These are phyloP conservation scores for Brachionus rotundiformis DNA, from an alignment of 1,140 invertebrate genomes.

Conservation along the genomic window DNA sequence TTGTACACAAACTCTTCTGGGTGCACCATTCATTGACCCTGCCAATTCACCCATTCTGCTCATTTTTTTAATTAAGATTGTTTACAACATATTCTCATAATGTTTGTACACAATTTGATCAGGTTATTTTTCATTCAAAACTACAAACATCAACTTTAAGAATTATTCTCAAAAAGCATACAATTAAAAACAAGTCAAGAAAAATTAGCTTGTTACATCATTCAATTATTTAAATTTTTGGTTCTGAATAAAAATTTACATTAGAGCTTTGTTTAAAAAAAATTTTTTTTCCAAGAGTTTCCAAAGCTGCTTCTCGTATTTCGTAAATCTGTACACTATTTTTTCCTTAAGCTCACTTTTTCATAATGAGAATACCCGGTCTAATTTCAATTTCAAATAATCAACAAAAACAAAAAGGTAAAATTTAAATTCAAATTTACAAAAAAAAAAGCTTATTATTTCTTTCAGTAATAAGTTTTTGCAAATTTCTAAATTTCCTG, in stretches of 20 bases:
- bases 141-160: not conserved
- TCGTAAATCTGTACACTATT: not conserved
- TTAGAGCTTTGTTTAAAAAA: not conserved
- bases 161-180: not conserved
- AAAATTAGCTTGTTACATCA: not conserved
- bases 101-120: slow-evolving; percentile 3
- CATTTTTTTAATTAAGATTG: not conserved
- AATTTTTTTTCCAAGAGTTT: no score
- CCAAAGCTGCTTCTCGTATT: not conserved
- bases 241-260: not conserved
- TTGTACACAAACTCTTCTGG: slow-evolving; percentile 18
- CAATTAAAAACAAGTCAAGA: not conserved
- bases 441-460: not conserved
- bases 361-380: not conserved
- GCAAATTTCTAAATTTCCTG: not conserved
- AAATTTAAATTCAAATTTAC: not conserved
- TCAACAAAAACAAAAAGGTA: not conserved
- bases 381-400: not conserved
- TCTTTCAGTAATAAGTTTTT: not conserved
- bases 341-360: not conserved
- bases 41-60: not conserved
- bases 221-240: not conserved
- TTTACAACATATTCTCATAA: not conserved
- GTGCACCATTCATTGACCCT: not conserved
- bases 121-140: not conserved